These are phyloP conservation scores for Chelmon rostratus DNA, from an alignment of 2,797 vertebrate species.

Conservation along the genomic window DNA sequence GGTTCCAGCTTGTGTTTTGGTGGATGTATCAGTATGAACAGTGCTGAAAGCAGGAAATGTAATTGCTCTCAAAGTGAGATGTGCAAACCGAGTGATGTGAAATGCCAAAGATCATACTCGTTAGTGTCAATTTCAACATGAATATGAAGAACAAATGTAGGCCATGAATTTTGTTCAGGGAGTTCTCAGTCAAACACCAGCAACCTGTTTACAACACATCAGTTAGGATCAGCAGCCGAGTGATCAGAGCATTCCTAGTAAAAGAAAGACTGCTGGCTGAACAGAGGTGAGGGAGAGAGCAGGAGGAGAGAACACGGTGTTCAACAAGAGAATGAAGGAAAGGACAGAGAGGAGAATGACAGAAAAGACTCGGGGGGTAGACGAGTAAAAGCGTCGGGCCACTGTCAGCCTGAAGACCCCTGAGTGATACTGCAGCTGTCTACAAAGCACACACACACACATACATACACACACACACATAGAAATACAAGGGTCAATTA, in stretches of 20 bases:
- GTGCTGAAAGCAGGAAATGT: slow-evolving; percentile 3
- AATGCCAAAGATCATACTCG: not conserved
- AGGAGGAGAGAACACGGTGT: slow-evolving; percentile 12
- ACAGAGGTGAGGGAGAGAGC: slow-evolving; percentile 33
- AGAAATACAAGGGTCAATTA: not conserved
- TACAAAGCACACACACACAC: slow-evolving; percentile 12
- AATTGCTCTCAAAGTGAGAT: not conserved
- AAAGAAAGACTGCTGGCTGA: slow-evolving; percentile 7
- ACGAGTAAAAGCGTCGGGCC: slow-evolving; percentile 54
- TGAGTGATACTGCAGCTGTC: slow-evolving; percentile 71
- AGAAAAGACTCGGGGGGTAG: slow-evolving; percentile 53
- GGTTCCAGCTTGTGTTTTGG: not conserved
- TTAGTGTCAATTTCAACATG: not conserved
- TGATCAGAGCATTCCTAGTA: not conserved
- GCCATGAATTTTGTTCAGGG: not conserved
- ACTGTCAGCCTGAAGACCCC: slow-evolving; percentile 63
- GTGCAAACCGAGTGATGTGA: not conserved
- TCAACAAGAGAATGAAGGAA: slow-evolving; percentile 14
- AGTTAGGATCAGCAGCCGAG: not conserved
- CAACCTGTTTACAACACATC: not conserved
- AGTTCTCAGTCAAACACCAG: not conserved
- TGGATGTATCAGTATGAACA: not conserved
- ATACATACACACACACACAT: slow-evolving; percentile 19
- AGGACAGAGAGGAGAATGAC: slow-evolving; percentile 38
- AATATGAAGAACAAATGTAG: not conserved